Conservation (phyloP, 2,113 vertebrate species). For the Danio rerio region DNA sequence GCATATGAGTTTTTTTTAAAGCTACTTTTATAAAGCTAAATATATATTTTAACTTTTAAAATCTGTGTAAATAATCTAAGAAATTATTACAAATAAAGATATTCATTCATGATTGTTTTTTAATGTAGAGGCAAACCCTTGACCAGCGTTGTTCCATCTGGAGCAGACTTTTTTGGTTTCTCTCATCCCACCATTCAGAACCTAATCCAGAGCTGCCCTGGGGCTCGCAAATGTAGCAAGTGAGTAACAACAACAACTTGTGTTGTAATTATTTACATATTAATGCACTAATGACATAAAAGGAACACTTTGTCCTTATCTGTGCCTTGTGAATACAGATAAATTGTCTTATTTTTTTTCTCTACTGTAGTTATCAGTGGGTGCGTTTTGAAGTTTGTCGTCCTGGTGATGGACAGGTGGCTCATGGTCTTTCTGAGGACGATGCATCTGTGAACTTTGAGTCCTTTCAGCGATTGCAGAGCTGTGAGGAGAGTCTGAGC, state of each 20-base stretch:
- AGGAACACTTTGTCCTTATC: too few relatives aligned
- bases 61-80: too few relatives aligned
- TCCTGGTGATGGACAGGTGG: constrained; percentile 74
- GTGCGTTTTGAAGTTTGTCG: constrained; percentile 87
- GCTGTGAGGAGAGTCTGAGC: constrained; percentile 71
- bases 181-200: constrained; percentile 89
- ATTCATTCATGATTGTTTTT: not conserved
- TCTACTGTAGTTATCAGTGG: constrained; percentile 82
- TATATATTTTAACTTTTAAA: too few relatives aligned
- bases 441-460: constrained; percentile 82
- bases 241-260: not conserved
- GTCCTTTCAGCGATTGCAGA: constrained; percentile 80
- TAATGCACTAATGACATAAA: not conserved
- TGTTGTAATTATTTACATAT: too few relatives aligned
- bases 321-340: too few relatives aligned
- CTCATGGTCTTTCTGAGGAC: constrained; percentile 77
- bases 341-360: not conserved
- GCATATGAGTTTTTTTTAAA: too few relatives aligned
- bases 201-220: constrained; percentile 90
- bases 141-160: constrained; percentile 76
- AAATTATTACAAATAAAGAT: too few relatives aligned
- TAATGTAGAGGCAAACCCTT: constrained; percentile 74
- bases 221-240: constrained; percentile 87
- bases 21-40: too few relatives aligned
- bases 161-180: constrained; percentile 90